These are phyloP conservation scores for Capromys pilorides DNA, from an alignment of 2,797 vertebrate genomes.

Conservation along the genomic window DNA sequence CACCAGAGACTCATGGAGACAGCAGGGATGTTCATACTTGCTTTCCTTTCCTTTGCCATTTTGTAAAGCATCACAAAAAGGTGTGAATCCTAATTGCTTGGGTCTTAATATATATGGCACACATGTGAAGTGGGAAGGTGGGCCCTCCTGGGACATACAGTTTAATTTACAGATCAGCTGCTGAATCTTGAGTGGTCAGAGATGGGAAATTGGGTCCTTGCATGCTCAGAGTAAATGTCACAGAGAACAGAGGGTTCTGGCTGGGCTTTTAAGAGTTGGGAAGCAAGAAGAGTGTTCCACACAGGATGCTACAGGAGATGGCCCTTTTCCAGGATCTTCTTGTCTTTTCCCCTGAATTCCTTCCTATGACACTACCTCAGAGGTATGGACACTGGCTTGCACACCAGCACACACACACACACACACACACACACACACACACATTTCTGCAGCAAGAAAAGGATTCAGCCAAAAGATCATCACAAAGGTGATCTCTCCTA, in stretches of 20 bases:
- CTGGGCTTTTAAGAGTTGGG: neutral
- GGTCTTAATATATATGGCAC: neutral
- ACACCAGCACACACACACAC: neutral
- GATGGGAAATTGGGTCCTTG: neutral
- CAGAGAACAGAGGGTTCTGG: neutral
- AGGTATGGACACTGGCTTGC: neutral
- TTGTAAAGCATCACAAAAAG: neutral
- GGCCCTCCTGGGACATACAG: neutral
- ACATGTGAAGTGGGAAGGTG: slow-evolving; percentile 42
- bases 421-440: too few relatives aligned
- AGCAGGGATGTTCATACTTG: neutral
- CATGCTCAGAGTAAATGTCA: neutral
- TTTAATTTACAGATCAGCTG: neutral
- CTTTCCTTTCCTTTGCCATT: neutral
- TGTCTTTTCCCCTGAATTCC: neutral
- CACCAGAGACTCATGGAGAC: slow-evolving; percentile 43
- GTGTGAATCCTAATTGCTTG: slow-evolving; percentile 53
- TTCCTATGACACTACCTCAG: too few relatives aligned
- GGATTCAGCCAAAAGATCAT: neutral
- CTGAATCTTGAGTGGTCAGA: neutral
- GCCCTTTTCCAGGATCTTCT: neutral
- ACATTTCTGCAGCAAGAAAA: neutral
- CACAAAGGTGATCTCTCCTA: neutral
- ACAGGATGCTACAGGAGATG: neutral
- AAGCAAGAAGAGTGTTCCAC: neutral